phyloP scores from a whole-genome alignment of 2,113 vertebrate species.

The Pachyramphus minor region DNA sequence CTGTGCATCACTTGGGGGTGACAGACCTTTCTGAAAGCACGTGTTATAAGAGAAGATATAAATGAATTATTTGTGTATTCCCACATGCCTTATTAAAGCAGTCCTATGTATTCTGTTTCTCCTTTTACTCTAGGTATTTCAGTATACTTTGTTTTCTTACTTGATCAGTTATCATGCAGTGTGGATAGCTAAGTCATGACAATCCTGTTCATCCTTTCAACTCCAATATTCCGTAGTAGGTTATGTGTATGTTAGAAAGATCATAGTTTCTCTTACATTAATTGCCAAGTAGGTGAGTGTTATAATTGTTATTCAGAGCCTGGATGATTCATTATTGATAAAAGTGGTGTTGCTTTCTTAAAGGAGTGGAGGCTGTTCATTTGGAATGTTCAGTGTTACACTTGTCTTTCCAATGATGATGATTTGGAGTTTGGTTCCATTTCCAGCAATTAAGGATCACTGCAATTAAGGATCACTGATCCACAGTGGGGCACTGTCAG shows the following conservation, averaged over 20 bases:
- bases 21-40: not conserved
- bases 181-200: not conserved
- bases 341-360: not conserved
- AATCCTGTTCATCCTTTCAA: not conserved
- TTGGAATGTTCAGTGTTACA: not conserved
- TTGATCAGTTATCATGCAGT: not conserved
- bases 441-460: not conserved
- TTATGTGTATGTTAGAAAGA: constrained; percentile 21
- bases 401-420: not conserved
- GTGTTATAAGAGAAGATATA: not conserved
- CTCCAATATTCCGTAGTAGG: not conserved
- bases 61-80: not conserved
- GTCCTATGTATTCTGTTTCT: not conserved
- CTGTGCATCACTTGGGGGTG: not conserved
- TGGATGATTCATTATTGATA: constrained; percentile 29
- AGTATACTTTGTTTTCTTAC: not conserved
- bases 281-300: not conserved
- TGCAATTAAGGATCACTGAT: not conserved
- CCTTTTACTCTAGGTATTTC: not conserved
- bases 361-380: constrained; percentile 7
- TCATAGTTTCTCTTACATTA: not conserved
- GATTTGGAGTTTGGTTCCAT: not conserved
- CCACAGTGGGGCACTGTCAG: not conserved
- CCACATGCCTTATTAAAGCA: not conserved
- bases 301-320: constrained; percentile 3